Evolutionary conservation across 2,113 vertebrate species (phyloP), one percentile per base, ranked within the genome.

Genomic region (Neolamprologus devosi): DNA sequence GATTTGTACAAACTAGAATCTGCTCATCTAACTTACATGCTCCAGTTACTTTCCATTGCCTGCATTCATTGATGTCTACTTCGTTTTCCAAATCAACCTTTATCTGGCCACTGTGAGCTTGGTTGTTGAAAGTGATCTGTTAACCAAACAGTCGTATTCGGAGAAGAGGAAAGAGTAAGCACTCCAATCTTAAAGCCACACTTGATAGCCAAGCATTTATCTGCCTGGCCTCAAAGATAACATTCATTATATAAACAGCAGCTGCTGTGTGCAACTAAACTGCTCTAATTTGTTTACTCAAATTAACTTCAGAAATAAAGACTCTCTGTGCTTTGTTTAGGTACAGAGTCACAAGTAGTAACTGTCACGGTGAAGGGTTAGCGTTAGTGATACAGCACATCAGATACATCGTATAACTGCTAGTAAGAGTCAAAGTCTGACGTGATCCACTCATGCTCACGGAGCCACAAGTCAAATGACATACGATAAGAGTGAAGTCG

Each of bases 101-200:
- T 87, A 99, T 98, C 94, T 97, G 97, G 93, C 99, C 99, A 79
- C 98, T 99, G 91, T 99, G 98, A 78, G 95, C 98, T 91, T 96
- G 96, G 94, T 99, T 99, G 96, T 98, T 95, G 80, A 98, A 98
- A 12, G 95, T 95, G 88, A 99, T 98, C 99, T 99, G 93, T 89
- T 35, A 42, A 81, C 9, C 83, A 86, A 33, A 90, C n/a, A 82
- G 19, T 7, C 1, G 1, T 19, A 11, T 58, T 82, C 80, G 10
- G 51, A 19, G 21, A 70, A 35, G 8, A 51, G 3, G 2, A 57
- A 17, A 28, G 68, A 35, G 3, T 35, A 37, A 83, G 35, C 4
- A 12, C n/a, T 8, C 21, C 30, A 23, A 28, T 16, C 6, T 33
- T 42, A 19, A 58, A 53, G 7, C 26, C 21, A 42, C 84, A 51